Conservation (phyloP, 2,113 vertebrate species). For the Ophthalmolycus amberensis region DNA sequence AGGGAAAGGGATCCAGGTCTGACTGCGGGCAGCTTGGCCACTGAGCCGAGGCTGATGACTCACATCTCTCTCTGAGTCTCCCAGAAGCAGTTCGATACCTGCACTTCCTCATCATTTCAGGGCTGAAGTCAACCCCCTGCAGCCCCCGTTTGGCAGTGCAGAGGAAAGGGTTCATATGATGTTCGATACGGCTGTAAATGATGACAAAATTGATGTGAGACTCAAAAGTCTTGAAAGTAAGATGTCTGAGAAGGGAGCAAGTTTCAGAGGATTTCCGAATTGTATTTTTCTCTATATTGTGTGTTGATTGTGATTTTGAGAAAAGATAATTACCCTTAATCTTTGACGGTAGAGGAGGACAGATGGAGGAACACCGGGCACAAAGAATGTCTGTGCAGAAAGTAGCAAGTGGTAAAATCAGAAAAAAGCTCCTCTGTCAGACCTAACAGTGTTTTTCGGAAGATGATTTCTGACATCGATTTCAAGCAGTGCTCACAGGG, state of each 20-base stretch:
- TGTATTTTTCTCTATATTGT: not conserved
- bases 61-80: constrained; percentile 48
- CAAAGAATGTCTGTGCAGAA: not conserved
- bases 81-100: constrained; percentile 53
- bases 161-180: constrained; percentile 22
- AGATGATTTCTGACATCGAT: constrained; percentile 8
- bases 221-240: constrained; percentile 22
- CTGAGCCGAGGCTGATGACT: constrained; percentile 64
- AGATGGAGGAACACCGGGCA: not conserved
- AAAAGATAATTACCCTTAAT: not conserved
- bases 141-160: not conserved
- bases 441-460: not conserved
- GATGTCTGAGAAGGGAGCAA: not conserved
- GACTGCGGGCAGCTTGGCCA: constrained; percentile 61
- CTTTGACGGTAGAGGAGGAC: not conserved
- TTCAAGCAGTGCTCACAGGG: not conserved
- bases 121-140: constrained; percentile 34
- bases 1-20: constrained; percentile 63
- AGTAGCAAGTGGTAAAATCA: not conserved
- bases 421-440: not conserved
- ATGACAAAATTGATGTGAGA: constrained; percentile 42
- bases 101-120: constrained; percentile 47
- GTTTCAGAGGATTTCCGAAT: not conserved
- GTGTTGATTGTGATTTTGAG: constrained; percentile 1
- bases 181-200: constrained; percentile 39